Percentiles rank a stretch among this genome's conserved stretches.
Conservation (phyloP, 2,888 invertebrate genomes). For the Orthosia cruda region DNA sequence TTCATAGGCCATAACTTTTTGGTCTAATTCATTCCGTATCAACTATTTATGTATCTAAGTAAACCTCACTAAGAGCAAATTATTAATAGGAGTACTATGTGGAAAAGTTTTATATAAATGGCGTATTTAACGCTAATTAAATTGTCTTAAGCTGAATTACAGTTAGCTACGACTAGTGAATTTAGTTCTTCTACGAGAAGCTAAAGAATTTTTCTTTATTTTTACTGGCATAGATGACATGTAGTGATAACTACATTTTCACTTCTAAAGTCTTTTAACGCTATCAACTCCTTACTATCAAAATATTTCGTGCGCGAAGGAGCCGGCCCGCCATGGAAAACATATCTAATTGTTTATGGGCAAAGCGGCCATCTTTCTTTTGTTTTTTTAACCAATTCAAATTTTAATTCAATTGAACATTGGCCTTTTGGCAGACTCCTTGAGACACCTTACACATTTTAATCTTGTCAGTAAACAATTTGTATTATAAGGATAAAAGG, state of each 20-base stretch:
- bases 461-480: conserved; percentile 17
- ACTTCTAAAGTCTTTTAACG: conserved; percentile 25
- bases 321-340: conserved; percentile 12
- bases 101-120: conserved; percentile 51
- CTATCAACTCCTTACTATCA: conserved; percentile 35
- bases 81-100: conserved; percentile 54
- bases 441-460: conserved; percentile 24
- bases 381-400: neutral
- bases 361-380: conserved; percentile 16
- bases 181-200: conserved; percentile 50
- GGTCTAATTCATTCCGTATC: conserved; percentile 84
- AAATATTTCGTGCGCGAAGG: conserved; percentile 40
- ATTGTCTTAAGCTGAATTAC: conserved; percentile 55
- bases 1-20: conserved; percentile 90
- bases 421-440: conserved; percentile 32
- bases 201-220: conserved; percentile 37
- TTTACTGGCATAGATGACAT: conserved; percentile 20
- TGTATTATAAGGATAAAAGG: conserved; percentile 56
- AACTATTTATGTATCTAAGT: conserved; percentile 64
- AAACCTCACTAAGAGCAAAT: conserved; percentile 64
- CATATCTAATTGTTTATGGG: neutral
- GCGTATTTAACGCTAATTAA: conserved; percentile 49
- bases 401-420: conserved; percentile 12
- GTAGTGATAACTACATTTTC: conserved; percentile 10
- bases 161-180: conserved; percentile 65